Conservation (phyloP, 2,113 vertebrate genomes). For the Heteronetta atricapilla region DNA sequence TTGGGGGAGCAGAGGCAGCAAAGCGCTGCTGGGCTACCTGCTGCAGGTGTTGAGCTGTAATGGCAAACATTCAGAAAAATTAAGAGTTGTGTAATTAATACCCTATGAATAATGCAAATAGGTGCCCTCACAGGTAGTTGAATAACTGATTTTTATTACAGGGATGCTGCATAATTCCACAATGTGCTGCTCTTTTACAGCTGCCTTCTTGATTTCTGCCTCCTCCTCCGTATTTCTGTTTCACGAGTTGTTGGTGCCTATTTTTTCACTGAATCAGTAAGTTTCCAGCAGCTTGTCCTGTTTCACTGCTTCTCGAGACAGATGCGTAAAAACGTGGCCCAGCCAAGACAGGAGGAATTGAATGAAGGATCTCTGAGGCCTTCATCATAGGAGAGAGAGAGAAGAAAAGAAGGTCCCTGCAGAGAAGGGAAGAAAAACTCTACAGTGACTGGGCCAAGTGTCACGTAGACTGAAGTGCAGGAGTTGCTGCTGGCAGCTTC, state of each 20-base stretch:
- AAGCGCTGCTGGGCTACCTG: background rate
- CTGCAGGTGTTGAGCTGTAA: constrained; percentile 40
- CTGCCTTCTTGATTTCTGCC: background rate
- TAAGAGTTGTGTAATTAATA: constrained; percentile 30
- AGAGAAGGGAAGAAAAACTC: background rate
- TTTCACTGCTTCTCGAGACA: background rate
- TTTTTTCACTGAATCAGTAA: background rate
- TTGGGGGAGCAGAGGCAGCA: background rate
- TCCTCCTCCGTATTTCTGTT: background rate
- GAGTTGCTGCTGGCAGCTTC: background rate
- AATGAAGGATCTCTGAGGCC: background rate
- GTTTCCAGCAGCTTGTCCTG: rapidly evolving
- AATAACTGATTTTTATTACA: constrained; percentile 42
- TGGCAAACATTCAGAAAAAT: constrained; percentile 5
- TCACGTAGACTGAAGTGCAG: background rate
- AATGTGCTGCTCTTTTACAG: background rate
- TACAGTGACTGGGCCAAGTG: background rate
- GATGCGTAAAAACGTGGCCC: background rate
- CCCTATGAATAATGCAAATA: constrained; percentile 50
- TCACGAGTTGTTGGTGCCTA: background rate
- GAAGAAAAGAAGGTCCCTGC: background rate
- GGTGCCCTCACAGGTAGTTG: constrained; percentile 16
- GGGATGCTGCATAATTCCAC: background rate
- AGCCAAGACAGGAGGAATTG: background rate
- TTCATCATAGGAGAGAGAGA: background rate